Base-by-base conservation (phyloP, 2,113 vertebrate species). In the Hemiscyllium ocellatum region DNA sequence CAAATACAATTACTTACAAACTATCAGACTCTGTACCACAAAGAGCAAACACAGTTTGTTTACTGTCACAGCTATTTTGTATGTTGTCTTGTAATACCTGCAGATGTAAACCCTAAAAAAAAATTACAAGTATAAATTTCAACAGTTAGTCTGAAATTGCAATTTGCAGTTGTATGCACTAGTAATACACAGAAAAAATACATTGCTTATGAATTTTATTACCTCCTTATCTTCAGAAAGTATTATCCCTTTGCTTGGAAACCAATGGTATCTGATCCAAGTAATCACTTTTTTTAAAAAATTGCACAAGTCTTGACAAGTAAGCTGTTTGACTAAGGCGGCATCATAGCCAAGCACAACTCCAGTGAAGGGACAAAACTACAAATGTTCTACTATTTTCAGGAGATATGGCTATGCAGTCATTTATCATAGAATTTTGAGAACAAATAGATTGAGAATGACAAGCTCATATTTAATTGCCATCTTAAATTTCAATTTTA, bases 1-100 rank as follows among this genome's bases (percentile, higher is more conserved):
- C 29, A 29, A 13, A 90, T 33, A 90, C 15, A 61, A 61, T n/a
- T 95, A 95, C 94, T 95, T 76, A 95, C 94, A 50, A 50, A 72
- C 1, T 33, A 24, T n/a, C 72, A 2, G 89, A 66, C 61, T 37
- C 89, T 20, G 68, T 33, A 52, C 19, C 94, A 72, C 26, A 72
- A 50, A 42, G 24, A 50, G 22, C 15, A 95, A 95, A 47, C 19
- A 26, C 52, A 19, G 66, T 33, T 52, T 47, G 66, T 7, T 95
- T 72, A 4, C 47, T 26, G 52, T 42, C 72, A 47, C 22, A 95
- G 42, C 22, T 69, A 72, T 76, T 72, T 52, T 70, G 29, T 95
- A 52, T 19, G 47, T 70, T 50, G 12, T 70, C 69, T 26, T 95
- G 94, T 52, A 76, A 29, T 72, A 47, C 10, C 42, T 72, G 65